Base-by-base conservation (phyloP, 2,797 vertebrate genomes). In the Brotula barbata region DNA sequence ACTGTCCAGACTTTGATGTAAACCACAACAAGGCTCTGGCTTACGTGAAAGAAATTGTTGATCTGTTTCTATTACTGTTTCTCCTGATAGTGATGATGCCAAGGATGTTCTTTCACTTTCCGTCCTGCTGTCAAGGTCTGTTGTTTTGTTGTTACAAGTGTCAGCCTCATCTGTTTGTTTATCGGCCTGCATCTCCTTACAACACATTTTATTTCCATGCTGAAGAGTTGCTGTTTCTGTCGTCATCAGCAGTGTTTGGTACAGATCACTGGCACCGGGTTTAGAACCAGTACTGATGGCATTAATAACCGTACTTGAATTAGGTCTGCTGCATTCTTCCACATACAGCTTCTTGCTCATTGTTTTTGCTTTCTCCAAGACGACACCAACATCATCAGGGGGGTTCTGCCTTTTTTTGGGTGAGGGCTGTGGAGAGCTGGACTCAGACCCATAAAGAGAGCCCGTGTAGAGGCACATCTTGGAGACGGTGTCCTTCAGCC, bases 381-480 rank as follows among this genome's bases (percentile, higher is more conserved):
- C 79, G 42, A 89, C 64, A 64, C 84, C 87, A 20, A 89, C 88
- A 45, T 91, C 77, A 10, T 88, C 86, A 0, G 91, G 87, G 25
- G 93, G 71, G 64, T 90, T 88, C 28, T 78, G 62, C 34, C 72
- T 77, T 52, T 88, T 91, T 1, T 55, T 73, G 42, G 85, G 83
- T 1, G 89, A 78, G 3, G 60, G 47, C 41, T 75, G 80, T 0
- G 73, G 84, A 15, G 74, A 80, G 13, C 70, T 80, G 28, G 81
- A 55, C 64, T 90, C 89, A 0, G 81, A 86, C 3, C 91, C 90
- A 0, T 86, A 87, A 4, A 72, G 70, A 11, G 92, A 91, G 14
- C 92, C 79, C 0, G 92, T 90, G 73, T 94, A 94, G 23, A 95
- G 91, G 64, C 94, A 95, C 94, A 98, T 94, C 79, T 92, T 94